Conservation (phyloP, 2,797 vertebrate species). For the Ataeniobius toweri region DNA sequence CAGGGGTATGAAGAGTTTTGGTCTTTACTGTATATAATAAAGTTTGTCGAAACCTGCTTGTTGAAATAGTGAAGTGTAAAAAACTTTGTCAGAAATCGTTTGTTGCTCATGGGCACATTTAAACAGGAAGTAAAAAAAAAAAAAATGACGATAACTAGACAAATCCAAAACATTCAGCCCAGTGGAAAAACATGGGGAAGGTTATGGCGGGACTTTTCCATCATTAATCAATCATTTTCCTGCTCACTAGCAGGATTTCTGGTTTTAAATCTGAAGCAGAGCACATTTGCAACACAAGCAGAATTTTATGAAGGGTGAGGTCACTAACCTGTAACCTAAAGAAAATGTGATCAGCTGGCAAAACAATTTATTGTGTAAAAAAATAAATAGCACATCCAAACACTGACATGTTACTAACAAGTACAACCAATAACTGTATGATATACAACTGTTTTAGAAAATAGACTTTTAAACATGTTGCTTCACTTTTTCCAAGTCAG, state of each 20-base stretch:
- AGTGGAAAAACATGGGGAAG: not conserved
- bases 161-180: not conserved
- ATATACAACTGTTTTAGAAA: not conserved
- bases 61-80: not conserved
- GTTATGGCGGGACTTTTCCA: not conserved
- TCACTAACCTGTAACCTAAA: not conserved
- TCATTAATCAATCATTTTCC: not conserved
- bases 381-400: slow-evolving; percentile 54
- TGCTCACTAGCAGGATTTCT: not conserved
- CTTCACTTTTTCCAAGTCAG: not conserved
- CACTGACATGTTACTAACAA: slow-evolving; percentile 3
- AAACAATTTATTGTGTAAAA: slow-evolving; percentile 45
- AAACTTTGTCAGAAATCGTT: not conserved
- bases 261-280: not conserved
- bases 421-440: not conserved
- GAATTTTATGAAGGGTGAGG: not conserved
- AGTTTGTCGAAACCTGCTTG: not conserved
- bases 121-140: not conserved
- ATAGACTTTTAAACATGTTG: not conserved
- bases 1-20: not conserved
- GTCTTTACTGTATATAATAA: not conserved
- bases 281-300: not conserved
- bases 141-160: not conserved
- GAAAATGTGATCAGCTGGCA: not conserved
- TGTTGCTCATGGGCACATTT: not conserved